A percentile compares a stretch with the other conserved stretches of the same genome.
Evolutionary conservation across 2,797 vertebrate species (phyloP).

Genomic region (Typhlichthys eigenmanni): DNA sequence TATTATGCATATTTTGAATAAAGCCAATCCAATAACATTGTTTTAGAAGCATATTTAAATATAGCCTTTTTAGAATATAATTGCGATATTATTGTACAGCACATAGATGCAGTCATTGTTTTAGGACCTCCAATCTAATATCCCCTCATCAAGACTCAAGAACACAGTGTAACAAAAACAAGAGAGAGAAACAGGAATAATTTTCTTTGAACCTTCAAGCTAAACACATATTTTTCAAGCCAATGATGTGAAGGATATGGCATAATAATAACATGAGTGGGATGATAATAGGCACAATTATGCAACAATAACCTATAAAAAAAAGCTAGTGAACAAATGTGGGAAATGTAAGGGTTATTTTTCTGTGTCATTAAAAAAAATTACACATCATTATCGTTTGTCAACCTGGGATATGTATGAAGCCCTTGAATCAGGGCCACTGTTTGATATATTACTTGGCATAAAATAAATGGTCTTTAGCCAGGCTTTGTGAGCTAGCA

Average conservation of each 20-base stretch:
- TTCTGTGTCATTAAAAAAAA: constrained; percentile 14
- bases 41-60: no score
- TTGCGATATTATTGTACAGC: no score
- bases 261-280: constrained; percentile 37
- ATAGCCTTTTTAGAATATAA: no score
- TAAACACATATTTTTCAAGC: constrained; percentile 17
- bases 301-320: constrained; percentile 21
- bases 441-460: constrained; percentile 12
- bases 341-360: constrained; percentile 1
- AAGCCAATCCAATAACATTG: no score
- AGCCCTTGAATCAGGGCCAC: not conserved
- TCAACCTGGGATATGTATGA: constrained; percentile 8
- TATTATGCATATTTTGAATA: no score
- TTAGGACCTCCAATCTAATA: no score
- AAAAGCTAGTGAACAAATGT: not conserved
- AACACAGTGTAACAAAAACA: not conserved
- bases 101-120: no score
- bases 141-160: no score
- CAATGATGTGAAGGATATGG: constrained; percentile 39
- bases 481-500: constrained; percentile 28
- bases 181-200: not conserved
- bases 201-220: constrained; percentile 14
- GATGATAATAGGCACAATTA: constrained; percentile 45
- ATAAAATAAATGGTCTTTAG: constrained; percentile 1
- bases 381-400: constrained; percentile 14